Conservation (phyloP, 2,113 vertebrate species). For the Orientallactaga bullata region DNA sequence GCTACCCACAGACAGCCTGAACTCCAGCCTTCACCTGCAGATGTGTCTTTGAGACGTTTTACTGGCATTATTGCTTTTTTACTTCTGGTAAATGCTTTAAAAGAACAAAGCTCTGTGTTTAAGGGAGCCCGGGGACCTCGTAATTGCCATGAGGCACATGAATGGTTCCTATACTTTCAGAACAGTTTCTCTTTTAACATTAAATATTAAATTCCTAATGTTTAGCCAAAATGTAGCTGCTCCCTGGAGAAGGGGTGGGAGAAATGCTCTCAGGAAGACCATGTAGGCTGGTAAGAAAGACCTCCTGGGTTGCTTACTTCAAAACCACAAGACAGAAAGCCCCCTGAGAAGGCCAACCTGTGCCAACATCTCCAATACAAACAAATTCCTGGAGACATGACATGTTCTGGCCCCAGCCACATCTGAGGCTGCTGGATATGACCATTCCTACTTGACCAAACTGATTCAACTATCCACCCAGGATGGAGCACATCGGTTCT, state of each 20-base stretch:
- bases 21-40: slow-evolving; percentile 63
- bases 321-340: background rate
- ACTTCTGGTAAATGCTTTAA: slow-evolving; percentile 92
- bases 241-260: slow-evolving; percentile 76
- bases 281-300: slow-evolving; percentile 77
- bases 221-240: slow-evolving; percentile 86
- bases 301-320: slow-evolving; percentile 68
- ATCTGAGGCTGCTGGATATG: background rate
- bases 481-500: background rate
- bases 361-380: accelerated
- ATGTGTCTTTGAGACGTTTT: slow-evolving; percentile 81
- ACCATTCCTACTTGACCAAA: background rate
- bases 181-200: slow-evolving; percentile 89
- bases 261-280: slow-evolving; percentile 83
- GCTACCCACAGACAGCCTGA: slow-evolving; percentile 24
- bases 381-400: background rate
- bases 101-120: slow-evolving; percentile 92
- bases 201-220: slow-evolving; percentile 91
- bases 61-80: slow-evolving; percentile 84
- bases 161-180: slow-evolving; percentile 88
- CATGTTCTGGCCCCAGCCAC: accelerated
- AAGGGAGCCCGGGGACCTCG: slow-evolving; percentile 89
- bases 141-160: slow-evolving; percentile 89
- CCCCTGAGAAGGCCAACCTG: background rate
- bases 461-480: background rate